Conservation (phyloP, 2,888 invertebrate genomes). For the Endotricha flammealis region DNA sequence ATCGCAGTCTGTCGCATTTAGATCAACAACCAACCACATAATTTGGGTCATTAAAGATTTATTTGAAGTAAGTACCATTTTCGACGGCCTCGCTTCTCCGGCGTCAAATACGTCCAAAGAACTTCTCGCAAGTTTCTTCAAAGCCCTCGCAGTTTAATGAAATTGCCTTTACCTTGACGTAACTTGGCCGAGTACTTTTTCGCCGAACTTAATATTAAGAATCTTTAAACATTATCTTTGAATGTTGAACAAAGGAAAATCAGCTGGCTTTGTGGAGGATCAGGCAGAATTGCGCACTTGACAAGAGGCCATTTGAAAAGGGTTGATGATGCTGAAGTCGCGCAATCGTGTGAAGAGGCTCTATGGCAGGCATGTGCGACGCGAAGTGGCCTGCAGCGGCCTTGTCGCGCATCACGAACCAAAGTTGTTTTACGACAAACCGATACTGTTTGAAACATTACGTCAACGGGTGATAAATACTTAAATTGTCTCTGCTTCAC, state of each 20-base stretch:
- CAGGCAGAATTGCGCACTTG: slow-evolving; percentile 27
- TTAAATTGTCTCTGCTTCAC: not conserved
- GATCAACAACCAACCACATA: slow-evolving; percentile 4
- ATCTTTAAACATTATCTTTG: not conserved
- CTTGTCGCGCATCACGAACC: not conserved
- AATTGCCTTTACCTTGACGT: not conserved
- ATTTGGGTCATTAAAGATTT: slow-evolving; percentile 5
- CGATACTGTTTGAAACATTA: not conserved
- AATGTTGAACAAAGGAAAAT: slow-evolving; percentile 1
- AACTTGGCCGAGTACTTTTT: not conserved
- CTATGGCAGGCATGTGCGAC: slow-evolving; percentile 6
- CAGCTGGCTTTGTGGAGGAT: not conserved
- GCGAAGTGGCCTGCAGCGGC: not conserved
- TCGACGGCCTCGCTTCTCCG: not conserved
- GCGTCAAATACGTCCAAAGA: not conserved
- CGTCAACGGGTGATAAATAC: not conserved
- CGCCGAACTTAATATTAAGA: not conserved
- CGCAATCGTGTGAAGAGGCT: slow-evolving; percentile 23
- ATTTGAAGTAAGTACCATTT: not conserved
- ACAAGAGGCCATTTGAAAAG: slow-evolving; percentile 34
- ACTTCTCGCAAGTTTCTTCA: not conserved
- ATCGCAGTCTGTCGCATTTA: slow-evolving; percentile 5
- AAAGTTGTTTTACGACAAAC: not conserved
- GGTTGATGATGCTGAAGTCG: slow-evolving; percentile 35
- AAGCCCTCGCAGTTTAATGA: not conserved